Base-by-base conservation (phyloP, 2,797 vertebrate genomes). In the Meda fulgida region DNA sequence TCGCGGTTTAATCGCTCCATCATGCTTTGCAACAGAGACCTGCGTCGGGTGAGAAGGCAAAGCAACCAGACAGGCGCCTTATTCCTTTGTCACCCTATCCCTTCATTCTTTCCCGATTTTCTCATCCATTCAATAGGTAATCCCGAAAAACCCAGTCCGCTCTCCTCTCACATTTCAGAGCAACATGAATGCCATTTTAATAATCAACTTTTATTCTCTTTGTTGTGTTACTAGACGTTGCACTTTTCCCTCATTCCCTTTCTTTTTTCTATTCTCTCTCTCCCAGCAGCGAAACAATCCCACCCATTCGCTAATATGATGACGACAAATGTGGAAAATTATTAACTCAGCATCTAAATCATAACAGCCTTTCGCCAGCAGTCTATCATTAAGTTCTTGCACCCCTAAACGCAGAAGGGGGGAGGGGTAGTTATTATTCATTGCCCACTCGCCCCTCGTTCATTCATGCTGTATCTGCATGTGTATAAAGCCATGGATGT, bases 381-480 rank as follows among this genome's bases (percentile, higher is more conserved):
- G 70, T 65, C 86, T 73, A 75, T 73, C n/a, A 73, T 71, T 8
- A 66, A 40, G 69, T 80, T 53, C 69, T 26, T 53, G 46, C 40
- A 60, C 55, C 67, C 66, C 69, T 65, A 40, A 38, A 80, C 11
- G 2, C 55, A 34, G 40, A 81, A 38, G 70, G 34, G 31, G 46
- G 69, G 29, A 51, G 63, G 82, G 65, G 76, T 77, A 71, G 80
- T 89, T 87, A 88, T 89, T 87, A 87, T 89, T 88, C 89, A 87
- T 87, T 83, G 67, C 76, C 80, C 80, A 84, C 84, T 87, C 86
- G 65, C 36, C 75, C 53, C 84, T 92, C 92, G 89, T 94, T 96
- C 97, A 96, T 96, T 97, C 96, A 96, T 95, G 95, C 95, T 93
- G 91, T 96, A 96, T 96, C 95, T 96, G 95, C 97, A 96, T 97